Evolutionary conservation across 2,113 vertebrate genomes (phyloP).

Genomic region (Onychostoma macrolepis): DNA sequence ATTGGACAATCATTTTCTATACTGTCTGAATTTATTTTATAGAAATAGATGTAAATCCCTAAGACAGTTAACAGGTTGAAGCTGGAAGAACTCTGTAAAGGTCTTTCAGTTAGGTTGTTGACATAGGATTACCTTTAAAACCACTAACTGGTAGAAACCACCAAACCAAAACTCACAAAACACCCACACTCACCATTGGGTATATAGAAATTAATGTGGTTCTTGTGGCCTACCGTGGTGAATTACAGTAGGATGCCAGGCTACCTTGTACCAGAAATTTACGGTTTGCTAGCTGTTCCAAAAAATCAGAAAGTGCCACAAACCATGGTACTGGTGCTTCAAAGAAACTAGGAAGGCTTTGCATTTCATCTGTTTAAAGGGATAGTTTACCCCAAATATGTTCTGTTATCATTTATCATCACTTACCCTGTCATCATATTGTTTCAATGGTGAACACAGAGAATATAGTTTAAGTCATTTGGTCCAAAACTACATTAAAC

Average conservation of each 20-base stretch:
- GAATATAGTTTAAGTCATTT: neutral
- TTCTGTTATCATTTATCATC: neutral
- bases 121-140: constrained; percentile 15
- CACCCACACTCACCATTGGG: constrained; percentile 9
- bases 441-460: neutral
- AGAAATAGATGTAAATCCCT: neutral
- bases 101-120: neutral
- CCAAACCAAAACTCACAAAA: constrained; percentile 13
- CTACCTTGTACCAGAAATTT: neutral
- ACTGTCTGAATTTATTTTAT: neutral
- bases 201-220: constrained; percentile 26
- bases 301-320: neutral
- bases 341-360: neutral
- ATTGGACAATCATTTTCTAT: neutral
- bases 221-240: neutral
- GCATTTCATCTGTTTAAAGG: neutral
- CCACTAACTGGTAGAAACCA: constrained; percentile 6
- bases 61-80: neutral
- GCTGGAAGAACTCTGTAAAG: neutral
- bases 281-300: neutral
- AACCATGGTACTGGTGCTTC: neutral
- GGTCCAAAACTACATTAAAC: neutral
- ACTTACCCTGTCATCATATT: neutral
- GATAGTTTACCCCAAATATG: neutral
- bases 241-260: neutral